These are phyloP conservation scores for Tholera decimalis DNA, from an alignment of 2,888 invertebrate species.

Conservation along the genomic window DNA sequence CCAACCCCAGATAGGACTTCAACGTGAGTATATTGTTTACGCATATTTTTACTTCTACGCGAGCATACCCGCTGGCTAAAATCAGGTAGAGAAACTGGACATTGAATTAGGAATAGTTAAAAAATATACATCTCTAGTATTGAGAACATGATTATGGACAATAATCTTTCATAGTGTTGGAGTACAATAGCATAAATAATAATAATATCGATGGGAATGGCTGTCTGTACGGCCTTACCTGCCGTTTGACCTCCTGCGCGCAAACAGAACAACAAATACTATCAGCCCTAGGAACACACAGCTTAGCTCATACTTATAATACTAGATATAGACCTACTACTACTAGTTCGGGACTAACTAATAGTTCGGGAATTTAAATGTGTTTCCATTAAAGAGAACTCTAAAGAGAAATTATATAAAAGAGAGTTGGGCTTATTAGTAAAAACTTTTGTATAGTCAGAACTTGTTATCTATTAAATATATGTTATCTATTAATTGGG, in stretches of 20 bases:
- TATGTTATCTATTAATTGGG: neutral
- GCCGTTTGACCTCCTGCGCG: conserved; percentile 89
- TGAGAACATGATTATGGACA: neutral
- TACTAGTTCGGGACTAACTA: no score
- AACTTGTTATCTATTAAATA: neutral
- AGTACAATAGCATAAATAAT: conserved; percentile 52
- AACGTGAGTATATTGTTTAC: no score
- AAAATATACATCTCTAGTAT: conserved; percentile 54
- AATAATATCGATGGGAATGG: conserved; percentile 60
- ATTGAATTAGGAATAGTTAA: neutral
- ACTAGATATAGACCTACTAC: conserved; percentile 27
- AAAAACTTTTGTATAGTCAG: neutral
- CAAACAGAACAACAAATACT: conserved; percentile 85
- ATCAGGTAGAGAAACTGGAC: no score
- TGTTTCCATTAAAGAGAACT: neutral
- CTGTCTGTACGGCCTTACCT: conserved; percentile 84
- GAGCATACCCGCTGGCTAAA: no score
- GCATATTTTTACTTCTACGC: no score
- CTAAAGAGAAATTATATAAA: neutral
- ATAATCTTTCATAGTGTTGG: conserved; percentile 15
- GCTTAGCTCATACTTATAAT: conserved; percentile 43
- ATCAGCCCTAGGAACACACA: conserved; percentile 70
- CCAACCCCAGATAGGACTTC: no score
- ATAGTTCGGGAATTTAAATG: neutral
- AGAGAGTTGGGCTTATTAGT: conserved; percentile 1